phyloP scores from a whole-genome alignment of 2,797 vertebrate genomes.

The Dendrocincla tyrannina region DNA sequence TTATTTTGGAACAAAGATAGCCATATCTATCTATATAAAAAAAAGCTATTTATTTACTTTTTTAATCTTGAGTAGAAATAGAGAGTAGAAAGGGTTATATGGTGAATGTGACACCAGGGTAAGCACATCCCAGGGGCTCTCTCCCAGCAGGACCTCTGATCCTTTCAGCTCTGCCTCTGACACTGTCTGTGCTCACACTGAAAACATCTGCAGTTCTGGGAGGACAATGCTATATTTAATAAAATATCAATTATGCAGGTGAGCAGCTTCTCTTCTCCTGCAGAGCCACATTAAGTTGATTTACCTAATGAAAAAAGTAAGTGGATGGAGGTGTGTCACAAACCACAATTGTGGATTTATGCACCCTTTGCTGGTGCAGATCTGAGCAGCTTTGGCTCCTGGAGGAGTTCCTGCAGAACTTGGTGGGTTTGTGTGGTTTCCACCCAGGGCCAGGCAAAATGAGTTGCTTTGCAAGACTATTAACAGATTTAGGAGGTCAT shows the following conservation, averaged over 20 bases:
- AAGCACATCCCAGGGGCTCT: neutral
- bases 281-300: neutral
- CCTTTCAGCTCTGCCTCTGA: neutral
- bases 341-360: neutral
- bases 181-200: neutral
- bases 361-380: neutral
- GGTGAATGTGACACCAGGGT: neutral
- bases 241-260: neutral
- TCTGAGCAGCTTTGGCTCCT: neutral
- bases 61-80: neutral
- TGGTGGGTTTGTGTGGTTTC: neutral
- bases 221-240: neutral
- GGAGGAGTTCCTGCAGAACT: conserved; percentile 9
- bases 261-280: neutral
- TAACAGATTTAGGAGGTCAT: conserved; percentile 37
- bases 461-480: neutral
- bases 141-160: conserved; percentile 1
- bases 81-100: neutral
- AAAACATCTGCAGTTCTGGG: neutral
- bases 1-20: neutral
- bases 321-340: neutral
- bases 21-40: neutral
- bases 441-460: conserved; percentile 17
- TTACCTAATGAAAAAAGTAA: neutral
- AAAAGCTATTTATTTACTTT: neutral